These are phyloP conservation scores for Apodemia zela DNA, from an alignment of 2,888 invertebrate genomes.

Conservation along the genomic window DNA sequence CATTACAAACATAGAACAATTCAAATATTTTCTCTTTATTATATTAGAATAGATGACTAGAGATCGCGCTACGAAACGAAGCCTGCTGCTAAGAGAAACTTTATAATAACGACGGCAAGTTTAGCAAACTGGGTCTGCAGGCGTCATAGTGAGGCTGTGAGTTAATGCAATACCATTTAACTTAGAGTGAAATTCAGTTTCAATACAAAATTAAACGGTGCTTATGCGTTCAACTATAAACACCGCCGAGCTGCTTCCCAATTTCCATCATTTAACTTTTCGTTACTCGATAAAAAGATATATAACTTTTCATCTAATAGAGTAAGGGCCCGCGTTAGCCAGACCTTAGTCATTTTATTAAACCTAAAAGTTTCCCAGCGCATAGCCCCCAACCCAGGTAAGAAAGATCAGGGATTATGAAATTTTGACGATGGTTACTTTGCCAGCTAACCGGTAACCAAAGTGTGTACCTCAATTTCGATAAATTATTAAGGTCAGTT, in stretches of 20 bases:
- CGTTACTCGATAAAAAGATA: not conserved
- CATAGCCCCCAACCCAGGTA: too few relatives aligned
- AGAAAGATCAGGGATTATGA: too few relatives aligned
- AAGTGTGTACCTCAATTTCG: too few relatives aligned
- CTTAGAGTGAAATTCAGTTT: slow-evolving; percentile 10
- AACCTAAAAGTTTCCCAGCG: too few relatives aligned
- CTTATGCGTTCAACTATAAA: slow-evolving; percentile 1
- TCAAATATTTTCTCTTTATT: not conserved
- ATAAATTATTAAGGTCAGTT: too few relatives aligned
- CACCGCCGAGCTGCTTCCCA: not conserved
- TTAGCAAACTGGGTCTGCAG: slow-evolving; percentile 2
- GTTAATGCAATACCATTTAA: slow-evolving; percentile 4
- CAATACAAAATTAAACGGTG: slow-evolving; percentile 12
- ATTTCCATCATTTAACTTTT: slow-evolving; percentile 1
- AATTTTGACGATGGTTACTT: too few relatives aligned
- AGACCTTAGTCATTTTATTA: too few relatives aligned
- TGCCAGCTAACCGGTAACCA: too few relatives aligned
- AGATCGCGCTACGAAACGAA: not conserved
- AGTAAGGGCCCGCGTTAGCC: too few relatives aligned
- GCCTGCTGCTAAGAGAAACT: not conserved
- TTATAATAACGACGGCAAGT: slow-evolving; percentile 10
- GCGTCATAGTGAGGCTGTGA: slow-evolving; percentile 8
- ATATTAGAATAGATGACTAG: not conserved
- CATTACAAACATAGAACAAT: too few relatives aligned
- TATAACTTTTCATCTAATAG: too few relatives aligned